phyloP scores from a whole-genome alignment of 2,797 vertebrate species.

The Rhinophrynus dorsalis region DNA sequence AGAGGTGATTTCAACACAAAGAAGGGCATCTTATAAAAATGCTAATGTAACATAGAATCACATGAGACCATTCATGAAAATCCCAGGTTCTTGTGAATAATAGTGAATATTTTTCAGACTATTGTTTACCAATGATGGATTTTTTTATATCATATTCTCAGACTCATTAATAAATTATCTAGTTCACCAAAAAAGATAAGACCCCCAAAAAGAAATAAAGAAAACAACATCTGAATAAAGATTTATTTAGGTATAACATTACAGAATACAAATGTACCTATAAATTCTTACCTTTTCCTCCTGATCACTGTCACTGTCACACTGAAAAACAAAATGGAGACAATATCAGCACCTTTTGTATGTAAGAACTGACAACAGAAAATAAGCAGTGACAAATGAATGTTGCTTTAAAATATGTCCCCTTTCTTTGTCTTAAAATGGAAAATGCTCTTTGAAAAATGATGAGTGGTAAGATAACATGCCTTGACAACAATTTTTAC shows the following conservation, averaged over 20 bases:
- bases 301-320: conserved; percentile 93
- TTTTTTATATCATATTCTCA: too few relatives aligned
- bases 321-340: conserved; percentile 68
- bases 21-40: too few relatives aligned
- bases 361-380: conserved; percentile 18
- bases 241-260: not conserved
- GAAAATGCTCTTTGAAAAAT: conserved; percentile 12
- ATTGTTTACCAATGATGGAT: too few relatives aligned
- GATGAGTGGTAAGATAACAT: conserved; percentile 1
- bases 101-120: too few relatives aligned
- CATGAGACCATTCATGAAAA: too few relatives aligned
- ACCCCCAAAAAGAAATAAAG: too few relatives aligned
- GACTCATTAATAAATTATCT: too few relatives aligned
- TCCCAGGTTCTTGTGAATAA: too few relatives aligned
- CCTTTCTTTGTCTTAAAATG: not conserved
- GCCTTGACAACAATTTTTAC: conserved; percentile 17
- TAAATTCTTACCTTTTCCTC: conserved; percentile 88
- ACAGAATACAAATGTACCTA: not conserved
- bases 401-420: not conserved
- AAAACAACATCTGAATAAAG: too few relatives aligned
- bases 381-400: not conserved
- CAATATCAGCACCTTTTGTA: conserved; percentile 31
- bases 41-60: too few relatives aligned
- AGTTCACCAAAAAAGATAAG: too few relatives aligned
- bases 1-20: not conserved